A percentile compares a stretch with the other conserved stretches of the same genome.
These are phyloP conservation scores for Cryptus viduatorius DNA, from an alignment of 2,888 invertebrate genomes.

Conservation along the genomic window DNA sequence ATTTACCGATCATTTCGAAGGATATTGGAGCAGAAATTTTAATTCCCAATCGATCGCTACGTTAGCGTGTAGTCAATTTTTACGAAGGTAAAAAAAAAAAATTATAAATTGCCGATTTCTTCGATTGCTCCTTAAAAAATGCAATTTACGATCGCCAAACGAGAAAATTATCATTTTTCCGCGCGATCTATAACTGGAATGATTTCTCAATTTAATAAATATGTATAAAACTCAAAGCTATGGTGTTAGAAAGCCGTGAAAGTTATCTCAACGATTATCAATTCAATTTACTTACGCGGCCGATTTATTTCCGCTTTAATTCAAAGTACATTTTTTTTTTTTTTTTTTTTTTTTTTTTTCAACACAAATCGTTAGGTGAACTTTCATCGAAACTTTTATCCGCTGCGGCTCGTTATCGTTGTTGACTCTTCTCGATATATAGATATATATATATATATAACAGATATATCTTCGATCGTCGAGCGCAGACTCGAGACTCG, in stretches of 20 bases:
- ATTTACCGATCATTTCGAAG: not conserved
- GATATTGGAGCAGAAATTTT: slow-evolving; percentile 1
- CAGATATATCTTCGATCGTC: not conserved
- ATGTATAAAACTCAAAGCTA: not conserved
- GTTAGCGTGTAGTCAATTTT: not conserved
- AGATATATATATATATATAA: not conserved
- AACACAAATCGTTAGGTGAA: slow-evolving; percentile 12
- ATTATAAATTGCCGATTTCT: not conserved
- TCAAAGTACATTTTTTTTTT: not conserved
- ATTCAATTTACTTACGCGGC: not conserved
- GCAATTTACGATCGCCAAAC: too few relatives aligned
- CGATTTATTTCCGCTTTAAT: not conserved
- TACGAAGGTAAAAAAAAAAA: too few relatives aligned
- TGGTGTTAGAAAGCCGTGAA: not conserved
- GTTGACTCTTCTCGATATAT: slow-evolving; percentile 20
- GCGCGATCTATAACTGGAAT: too few relatives aligned
- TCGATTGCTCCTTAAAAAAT: too few relatives aligned
- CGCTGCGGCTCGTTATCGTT: slow-evolving; percentile 48
- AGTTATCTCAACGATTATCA: not conserved
- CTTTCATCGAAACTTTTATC: slow-evolving; percentile 13
- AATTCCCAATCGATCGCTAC: not conserved
- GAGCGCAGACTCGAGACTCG: slow-evolving; percentile 22
- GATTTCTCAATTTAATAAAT: not conserved
- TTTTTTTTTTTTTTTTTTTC: not conserved
- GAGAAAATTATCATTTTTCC: too few relatives aligned